Evolutionary conservation across 2,888 invertebrate genomes (phyloP).

Genomic region (Tenthredo mesomela): DNA sequence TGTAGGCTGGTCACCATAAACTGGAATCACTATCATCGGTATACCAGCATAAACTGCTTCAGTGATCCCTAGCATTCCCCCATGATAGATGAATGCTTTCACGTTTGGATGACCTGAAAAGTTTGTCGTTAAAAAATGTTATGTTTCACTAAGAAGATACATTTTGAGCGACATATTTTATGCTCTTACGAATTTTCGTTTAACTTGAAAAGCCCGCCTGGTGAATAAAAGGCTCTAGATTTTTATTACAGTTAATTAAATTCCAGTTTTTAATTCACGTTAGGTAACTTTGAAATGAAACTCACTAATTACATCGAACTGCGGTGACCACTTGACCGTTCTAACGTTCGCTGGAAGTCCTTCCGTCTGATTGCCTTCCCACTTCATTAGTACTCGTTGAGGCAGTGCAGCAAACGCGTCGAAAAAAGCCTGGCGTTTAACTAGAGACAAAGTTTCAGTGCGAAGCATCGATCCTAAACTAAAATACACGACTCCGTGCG

Average conservation of each 20-base stretch:
- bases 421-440: conserved; percentile 77
- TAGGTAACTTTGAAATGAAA: neutral
- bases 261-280: neutral
- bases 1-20: conserved; percentile 86
- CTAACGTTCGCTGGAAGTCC: conserved; percentile 60
- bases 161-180: neutral
- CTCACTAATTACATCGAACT: conserved; percentile 56
- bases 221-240: neutral
- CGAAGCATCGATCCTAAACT: conserved; percentile 82
- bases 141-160: neutral
- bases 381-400: conserved; percentile 81
- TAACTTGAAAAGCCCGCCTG: neutral
- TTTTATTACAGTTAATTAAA: neutral
- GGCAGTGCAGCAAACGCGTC: conserved; percentile 79
- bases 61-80: conserved; percentile 84
- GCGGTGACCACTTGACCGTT: conserved; percentile 55
- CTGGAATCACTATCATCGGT: conserved; percentile 84
- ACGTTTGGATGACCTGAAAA: conserved; percentile 84
- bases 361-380: conserved; percentile 78
- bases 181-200: neutral
- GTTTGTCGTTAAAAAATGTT: neutral
- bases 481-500: conserved; percentile 79
- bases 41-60: conserved; percentile 85
- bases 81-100: conserved; percentile 84
- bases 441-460: conserved; percentile 80